A percentile compares a stretch with the other conserved stretches of the same genome.
phyloP scores from a whole-genome alignment of 2,113 vertebrate species.

The Ovis canadensis region DNA sequence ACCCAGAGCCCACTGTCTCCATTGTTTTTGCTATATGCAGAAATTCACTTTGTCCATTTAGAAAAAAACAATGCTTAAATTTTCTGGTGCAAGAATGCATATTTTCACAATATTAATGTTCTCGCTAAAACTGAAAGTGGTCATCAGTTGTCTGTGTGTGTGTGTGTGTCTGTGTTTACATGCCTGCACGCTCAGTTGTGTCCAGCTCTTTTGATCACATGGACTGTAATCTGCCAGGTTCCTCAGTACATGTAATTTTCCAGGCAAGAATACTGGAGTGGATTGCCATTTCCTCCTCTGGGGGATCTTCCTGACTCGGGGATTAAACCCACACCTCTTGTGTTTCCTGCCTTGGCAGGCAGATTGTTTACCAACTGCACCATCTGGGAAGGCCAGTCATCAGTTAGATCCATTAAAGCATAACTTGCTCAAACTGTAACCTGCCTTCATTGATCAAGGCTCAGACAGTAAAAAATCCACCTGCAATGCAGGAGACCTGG shows the following conservation, averaged over 20 bases:
- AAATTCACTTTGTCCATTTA: background rate
- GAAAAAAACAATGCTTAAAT: background rate
- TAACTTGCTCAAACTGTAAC: background rate
- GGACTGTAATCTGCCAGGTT: background rate
- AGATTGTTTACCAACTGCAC: background rate
- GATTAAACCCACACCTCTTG: background rate
- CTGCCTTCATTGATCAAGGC: background rate
- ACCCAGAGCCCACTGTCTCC: background rate
- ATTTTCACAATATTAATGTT: no score
- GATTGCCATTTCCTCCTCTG: background rate
- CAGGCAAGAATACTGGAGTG: background rate
- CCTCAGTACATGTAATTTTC: background rate
- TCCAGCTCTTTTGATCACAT: background rate
- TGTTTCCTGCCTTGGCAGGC: background rate
- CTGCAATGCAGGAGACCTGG: background rate
- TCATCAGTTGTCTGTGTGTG: background rate
- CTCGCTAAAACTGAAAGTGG: background rate
- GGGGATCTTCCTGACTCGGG: background rate
- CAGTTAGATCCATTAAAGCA: background rate
- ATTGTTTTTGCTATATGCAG: background rate
- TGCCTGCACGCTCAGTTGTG: background rate
- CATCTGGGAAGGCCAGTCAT: background rate
- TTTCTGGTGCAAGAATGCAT: background rate
- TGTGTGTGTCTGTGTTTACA: background rate
- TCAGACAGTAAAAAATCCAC: background rate